A percentile compares a stretch with the other conserved stretches of the same genome.
These are phyloP conservation scores for Oryzias sinensis DNA, from an alignment of 2,797 vertebrate genomes.

Conservation along the genomic window DNA sequence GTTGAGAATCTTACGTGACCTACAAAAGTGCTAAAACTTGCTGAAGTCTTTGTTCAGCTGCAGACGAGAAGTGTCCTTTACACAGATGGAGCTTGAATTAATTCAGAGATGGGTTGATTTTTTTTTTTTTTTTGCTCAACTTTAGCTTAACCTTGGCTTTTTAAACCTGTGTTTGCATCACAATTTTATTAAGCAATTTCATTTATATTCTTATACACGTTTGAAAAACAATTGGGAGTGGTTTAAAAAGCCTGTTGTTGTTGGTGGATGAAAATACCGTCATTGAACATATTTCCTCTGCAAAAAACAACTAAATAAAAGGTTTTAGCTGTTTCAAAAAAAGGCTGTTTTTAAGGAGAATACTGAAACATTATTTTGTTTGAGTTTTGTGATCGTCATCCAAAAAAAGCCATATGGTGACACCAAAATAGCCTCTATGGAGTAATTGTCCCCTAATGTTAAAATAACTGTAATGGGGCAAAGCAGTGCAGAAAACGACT, in stretches of 20 bases:
- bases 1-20: slow-evolving; percentile 55
- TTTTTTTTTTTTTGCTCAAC: neutral
- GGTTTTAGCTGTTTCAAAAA: neutral
- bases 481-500: neutral
- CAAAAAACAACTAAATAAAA: slow-evolving; percentile 5
- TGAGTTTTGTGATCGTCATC: neutral
- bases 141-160: slow-evolving; percentile 2
- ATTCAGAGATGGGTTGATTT: neutral
- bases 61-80: slow-evolving; percentile 3
- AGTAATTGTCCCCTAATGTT: neutral
- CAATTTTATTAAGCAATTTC: too few species aligned
- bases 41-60: slow-evolving; percentile 34
- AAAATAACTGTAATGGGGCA: slow-evolving; percentile 2
- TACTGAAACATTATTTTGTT: neutral
- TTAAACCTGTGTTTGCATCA: neutral
- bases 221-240: too few species aligned
- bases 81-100: slow-evolving; percentile 6
- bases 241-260: neutral
- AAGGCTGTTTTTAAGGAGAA: neutral
- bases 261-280: slow-evolving; percentile 55
- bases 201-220: too few species aligned
- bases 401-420: neutral
- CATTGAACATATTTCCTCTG: slow-evolving; percentile 60
- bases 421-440: neutral
- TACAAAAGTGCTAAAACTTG: slow-evolving; percentile 58